Base-by-base conservation (phyloP, 2,888 invertebrate species). In the Lumbricus terrestris region DNA sequence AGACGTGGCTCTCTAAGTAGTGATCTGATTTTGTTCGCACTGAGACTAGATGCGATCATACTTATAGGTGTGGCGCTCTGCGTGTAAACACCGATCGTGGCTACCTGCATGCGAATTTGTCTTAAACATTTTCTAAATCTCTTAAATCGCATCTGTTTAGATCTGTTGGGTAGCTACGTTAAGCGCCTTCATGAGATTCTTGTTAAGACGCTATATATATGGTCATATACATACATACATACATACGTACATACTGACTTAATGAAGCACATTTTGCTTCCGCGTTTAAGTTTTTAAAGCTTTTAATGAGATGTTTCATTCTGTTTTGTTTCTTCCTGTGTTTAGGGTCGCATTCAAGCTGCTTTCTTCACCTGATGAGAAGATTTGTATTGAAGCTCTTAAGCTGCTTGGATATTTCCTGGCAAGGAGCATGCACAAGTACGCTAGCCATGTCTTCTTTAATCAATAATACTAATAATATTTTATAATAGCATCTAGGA, bases 321-420 rank as follows among this genome's bases (percentile, higher is more conserved):
- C n/a, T 69, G 29, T 69, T 29, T 11, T 69, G n/a, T 69, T 1
- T n/a, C 69, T n/a, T 69, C 8, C 69, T 35, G n/a, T 85, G 85
- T 85, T 34, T 37, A 85, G 85, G 37, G 34, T 85, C 16, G 85
- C 35, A 5, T 85, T 85, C 85, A 85, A 85, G 37, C 85, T 85
- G n/a, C 37, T 85, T 18, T 34, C 34, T 85, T 85, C 85, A 6
- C 8, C 85, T 85, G 85, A 85, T 85, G 85, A 85, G 85, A 85
- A 35, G 85, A 85, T 85, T 85, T 37, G 85, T 20, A 15, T 85
- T 85, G 35, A 85, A 23, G 85, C 85, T 13, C 37, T 85, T 20
- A 85, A 85, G 35, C 35, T 85, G 85, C 85, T 85, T 85, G 85
- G 85, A 85, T 33, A n/a, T 33, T 85, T 85, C 37, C 85, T 85